Evolutionary conservation across 1,140 invertebrate species (phyloP).

Genomic region (Nebria ingens): DNA sequence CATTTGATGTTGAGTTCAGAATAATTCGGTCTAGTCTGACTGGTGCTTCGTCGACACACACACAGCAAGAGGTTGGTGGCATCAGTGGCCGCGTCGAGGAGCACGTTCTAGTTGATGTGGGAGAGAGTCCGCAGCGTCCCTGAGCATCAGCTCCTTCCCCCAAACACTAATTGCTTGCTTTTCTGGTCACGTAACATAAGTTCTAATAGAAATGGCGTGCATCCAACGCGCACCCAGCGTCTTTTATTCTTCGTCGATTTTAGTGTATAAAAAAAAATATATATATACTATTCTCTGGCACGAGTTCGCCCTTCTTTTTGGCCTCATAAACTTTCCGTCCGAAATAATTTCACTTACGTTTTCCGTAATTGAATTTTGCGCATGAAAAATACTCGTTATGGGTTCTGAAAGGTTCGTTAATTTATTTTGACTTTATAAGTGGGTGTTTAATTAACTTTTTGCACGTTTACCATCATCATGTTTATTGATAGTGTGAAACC

Average conservation of each 20-base stretch:
- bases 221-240: background rate
- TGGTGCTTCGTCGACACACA: no score
- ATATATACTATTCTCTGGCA: no score
- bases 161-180: background rate
- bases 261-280: constrained; percentile 1
- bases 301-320: background rate
- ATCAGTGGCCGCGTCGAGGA: no score
- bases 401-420: background rate
- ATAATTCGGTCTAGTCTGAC: no score
- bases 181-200: constrained; percentile 6
- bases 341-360: constrained; percentile 9
- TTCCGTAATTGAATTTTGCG: background rate
- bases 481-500: background rate
- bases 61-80: no score
- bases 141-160: no score
- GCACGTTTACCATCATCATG: background rate
- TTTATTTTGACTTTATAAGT: background rate
- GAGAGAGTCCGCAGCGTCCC: no score
- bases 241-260: constrained; percentile 2
- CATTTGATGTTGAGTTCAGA: no score
- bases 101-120: no score
- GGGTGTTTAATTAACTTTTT: background rate
- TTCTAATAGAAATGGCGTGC: constrained; percentile 8
- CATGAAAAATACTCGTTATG: constrained; percentile 9
- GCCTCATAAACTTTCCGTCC: constrained; percentile 4